Evolutionary conservation across 2,113 vertebrate genomes (phyloP).

Genomic region (Salvator merianae): DNA sequence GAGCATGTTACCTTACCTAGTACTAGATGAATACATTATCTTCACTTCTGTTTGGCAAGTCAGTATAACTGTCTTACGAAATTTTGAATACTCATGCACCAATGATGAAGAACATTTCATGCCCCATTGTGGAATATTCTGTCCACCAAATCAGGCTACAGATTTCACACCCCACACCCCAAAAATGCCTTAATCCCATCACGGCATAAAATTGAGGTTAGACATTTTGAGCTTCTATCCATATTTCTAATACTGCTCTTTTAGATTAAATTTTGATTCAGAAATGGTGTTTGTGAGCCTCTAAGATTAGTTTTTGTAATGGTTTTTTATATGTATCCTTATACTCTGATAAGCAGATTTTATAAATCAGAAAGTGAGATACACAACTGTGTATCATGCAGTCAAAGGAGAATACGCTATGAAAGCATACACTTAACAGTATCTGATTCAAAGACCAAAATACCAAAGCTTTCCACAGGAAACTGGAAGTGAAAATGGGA

Average conservation of each 20-base stretch:
- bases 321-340: slow-evolving; percentile 25
- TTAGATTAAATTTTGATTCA: background rate
- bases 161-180: background rate
- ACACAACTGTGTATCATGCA: slow-evolving; percentile 37
- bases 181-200: background rate
- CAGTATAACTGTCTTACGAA: background rate
- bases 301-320: slow-evolving; percentile 26
- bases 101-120: background rate
- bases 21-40: too few species aligned
- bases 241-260: background rate
- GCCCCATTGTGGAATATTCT: background rate
- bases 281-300: slow-evolving; percentile 12
- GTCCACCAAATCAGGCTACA: background rate
- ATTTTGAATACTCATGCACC: background rate
- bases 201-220: background rate
- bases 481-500: slow-evolving; percentile 48
- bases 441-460: slow-evolving; percentile 50
- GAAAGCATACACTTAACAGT: slow-evolving; percentile 44
- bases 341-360: slow-evolving; percentile 55
- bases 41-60: background rate
- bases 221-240: background rate
- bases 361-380: slow-evolving; percentile 57
- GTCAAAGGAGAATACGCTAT: slow-evolving; percentile 46
- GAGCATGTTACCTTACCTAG: too few species aligned
- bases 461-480: slow-evolving; percentile 33